These are phyloP conservation scores for Pionites leucogaster DNA, from an alignment of 2,113 vertebrate genomes.

Conservation along the genomic window DNA sequence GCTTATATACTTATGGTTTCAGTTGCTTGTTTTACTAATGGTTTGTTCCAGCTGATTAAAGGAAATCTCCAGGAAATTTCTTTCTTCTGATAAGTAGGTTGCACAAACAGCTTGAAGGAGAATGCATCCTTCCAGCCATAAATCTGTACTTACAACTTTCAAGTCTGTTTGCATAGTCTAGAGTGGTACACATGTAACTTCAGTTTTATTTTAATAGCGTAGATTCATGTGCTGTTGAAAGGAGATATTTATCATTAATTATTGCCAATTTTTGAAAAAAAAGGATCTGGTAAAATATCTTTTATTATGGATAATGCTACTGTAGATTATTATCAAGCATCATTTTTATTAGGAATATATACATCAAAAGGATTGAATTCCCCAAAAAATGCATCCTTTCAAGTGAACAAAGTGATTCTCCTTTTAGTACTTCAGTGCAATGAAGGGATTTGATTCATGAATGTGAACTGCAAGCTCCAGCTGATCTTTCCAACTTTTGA, in stretches of 20 bases:
- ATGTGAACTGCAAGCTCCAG: neutral
- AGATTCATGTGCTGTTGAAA: neutral
- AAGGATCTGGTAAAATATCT: neutral
- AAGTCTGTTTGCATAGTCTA: neutral
- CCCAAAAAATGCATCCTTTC: neutral
- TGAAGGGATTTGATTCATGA: neutral
- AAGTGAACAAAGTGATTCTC: neutral
- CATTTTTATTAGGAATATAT: neutral
- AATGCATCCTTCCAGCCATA: conserved; percentile 20
- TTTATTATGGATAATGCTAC: neutral
- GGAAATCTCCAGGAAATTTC: conserved; percentile 57
- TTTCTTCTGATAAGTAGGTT: conserved; percentile 44
- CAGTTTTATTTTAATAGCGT: neutral
- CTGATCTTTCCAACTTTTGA: neutral
- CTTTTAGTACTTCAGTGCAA: neutral
- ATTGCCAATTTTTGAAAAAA: neutral
- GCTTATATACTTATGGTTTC: conserved; percentile 15
- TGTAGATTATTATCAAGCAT: neutral
- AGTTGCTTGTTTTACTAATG: conserved; percentile 51
- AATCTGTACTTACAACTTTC: conserved; percentile 1
- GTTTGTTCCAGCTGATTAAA: conserved; percentile 42
- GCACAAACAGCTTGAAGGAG: conserved; percentile 62
- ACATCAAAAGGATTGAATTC: neutral
- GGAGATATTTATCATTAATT: neutral
- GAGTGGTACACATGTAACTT: neutral